Conservation (phyloP, 35 echinoderm and acorn worm genomes). For the Diadema setosum region DNA sequence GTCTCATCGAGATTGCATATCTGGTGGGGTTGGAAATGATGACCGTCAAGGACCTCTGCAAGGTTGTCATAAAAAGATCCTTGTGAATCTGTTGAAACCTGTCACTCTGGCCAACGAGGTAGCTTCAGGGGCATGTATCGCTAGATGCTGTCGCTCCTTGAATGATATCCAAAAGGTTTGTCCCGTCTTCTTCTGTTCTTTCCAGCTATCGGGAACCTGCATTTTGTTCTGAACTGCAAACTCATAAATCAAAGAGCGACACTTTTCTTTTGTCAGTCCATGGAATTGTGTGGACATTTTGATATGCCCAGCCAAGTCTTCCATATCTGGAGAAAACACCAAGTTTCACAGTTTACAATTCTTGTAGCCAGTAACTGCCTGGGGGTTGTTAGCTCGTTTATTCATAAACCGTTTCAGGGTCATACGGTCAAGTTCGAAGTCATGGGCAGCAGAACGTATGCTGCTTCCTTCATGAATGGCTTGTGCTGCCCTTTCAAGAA, state of each 20-base stretch:
- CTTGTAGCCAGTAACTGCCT: background rate
- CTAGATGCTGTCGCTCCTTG: conserved; percentile 41
- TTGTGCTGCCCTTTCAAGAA: background rate
- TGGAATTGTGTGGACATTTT: conserved; percentile 17
- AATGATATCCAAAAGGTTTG: conserved; percentile 40
- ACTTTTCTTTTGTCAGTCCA: conserved; percentile 16
- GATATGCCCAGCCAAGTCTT: conserved; percentile 14
- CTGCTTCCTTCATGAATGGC: background rate
- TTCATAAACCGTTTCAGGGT: conserved; percentile 32
- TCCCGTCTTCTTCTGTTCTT: background rate
- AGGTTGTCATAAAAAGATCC: conserved; percentile 43
- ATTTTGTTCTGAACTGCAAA: conserved; percentile 25
- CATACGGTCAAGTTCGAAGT: conserved; percentile 25
- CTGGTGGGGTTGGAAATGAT: conserved; percentile 40
- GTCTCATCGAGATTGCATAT: conserved; percentile 71
- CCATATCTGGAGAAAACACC: conserved; percentile 43
- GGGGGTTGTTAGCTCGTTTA: conserved; percentile 4
- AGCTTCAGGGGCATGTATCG: conserved; percentile 43
- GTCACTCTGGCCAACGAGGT: conserved; percentile 44
- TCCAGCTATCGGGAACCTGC: conserved; percentile 46
- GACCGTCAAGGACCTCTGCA: conserved; percentile 5
- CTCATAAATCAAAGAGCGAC: conserved; percentile 1
- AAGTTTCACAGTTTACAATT: background rate
- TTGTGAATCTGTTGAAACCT: conserved; percentile 31
- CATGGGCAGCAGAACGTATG: conserved; percentile 19